phyloP scores from a whole-genome alignment of 1,140 invertebrate genomes.

The Cotesia chilonis region DNA sequence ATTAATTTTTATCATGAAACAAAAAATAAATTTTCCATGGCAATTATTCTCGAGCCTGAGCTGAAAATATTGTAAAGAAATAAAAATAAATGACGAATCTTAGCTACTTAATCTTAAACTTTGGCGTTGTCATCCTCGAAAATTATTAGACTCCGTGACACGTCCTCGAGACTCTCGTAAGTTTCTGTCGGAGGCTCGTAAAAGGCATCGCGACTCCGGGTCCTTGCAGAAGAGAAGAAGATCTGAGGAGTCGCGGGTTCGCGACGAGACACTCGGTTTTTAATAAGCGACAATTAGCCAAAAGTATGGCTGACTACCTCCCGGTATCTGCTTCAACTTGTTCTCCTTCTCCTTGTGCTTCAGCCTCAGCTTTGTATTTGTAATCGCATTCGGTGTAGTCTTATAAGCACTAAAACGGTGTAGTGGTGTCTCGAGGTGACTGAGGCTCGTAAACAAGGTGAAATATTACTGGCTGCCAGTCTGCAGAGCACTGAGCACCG shows the following conservation, averaged over 20 bases:
- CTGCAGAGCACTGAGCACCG: constrained; percentile 17
- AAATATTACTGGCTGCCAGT: constrained; percentile 48
- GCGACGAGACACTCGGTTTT: constrained; percentile 52
- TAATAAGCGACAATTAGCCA: constrained; percentile 64
- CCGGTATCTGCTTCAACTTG: constrained; percentile 9
- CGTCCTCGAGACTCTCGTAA: constrained; percentile 30
- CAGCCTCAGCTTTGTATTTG: not conserved
- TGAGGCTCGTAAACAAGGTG: constrained; percentile 52
- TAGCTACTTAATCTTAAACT: constrained; percentile 19
- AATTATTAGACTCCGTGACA: constrained; percentile 34
- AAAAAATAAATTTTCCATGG: too few relatives aligned
- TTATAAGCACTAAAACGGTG: not conserved
- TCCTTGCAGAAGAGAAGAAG: too few relatives aligned
- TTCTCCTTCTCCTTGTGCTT: constrained; percentile 24
- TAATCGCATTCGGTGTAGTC: not conserved
- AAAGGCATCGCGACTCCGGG: constrained; percentile 26
- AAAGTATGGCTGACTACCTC: constrained; percentile 35
- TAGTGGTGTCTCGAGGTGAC: constrained; percentile 39
- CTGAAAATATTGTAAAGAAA: too few relatives aligned
- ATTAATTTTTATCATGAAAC: too few relatives aligned
- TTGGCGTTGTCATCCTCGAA: constrained; percentile 22
- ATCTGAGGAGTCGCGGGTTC: constrained; percentile 5
- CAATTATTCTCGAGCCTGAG: too few relatives aligned
- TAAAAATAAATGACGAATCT: not conserved
- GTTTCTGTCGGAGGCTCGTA: constrained; percentile 18